A percentile compares a stretch with the other conserved stretches of the same genome.
Evolutionary conservation across 2,113 vertebrate genomes (phyloP).

Genomic region (Callaeas wilsoni): DNA sequence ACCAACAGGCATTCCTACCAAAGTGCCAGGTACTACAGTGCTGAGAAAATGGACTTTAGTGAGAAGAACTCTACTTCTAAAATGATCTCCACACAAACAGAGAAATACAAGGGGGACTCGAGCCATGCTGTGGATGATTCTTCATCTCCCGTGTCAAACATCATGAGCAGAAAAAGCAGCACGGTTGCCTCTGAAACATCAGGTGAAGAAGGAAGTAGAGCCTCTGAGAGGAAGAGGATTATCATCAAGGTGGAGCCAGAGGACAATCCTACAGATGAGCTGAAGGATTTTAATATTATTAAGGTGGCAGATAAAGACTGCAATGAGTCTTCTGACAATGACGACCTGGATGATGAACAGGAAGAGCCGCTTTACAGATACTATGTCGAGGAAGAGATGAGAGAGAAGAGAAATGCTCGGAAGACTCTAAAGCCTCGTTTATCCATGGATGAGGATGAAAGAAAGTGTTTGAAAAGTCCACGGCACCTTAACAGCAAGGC

Average conservation of each 20-base stretch:
- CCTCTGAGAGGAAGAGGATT: constrained; percentile 76
- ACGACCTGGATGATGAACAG: constrained; percentile 76
- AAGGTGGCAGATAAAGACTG: constrained; percentile 81
- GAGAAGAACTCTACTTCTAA: constrained; percentile 85
- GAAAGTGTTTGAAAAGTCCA: constrained; percentile 61
- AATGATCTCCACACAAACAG: constrained; percentile 73
- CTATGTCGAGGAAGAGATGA: constrained; percentile 72
- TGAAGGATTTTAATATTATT: constrained; percentile 83
- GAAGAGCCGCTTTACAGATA: constrained; percentile 76
- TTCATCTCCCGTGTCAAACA: constrained; percentile 48
- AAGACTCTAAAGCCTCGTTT: constrained; percentile 73
- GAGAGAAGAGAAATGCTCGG: constrained; percentile 71
- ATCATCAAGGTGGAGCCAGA: constrained; percentile 91
- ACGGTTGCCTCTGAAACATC: constrained; percentile 69
- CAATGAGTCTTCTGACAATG: constrained; percentile 77
- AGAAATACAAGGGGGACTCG: constrained; percentile 80
- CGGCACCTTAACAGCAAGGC: constrained; percentile 62
- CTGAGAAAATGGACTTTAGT: constrained; percentile 77
- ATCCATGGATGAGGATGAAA: constrained; percentile 65
- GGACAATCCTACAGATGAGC: constrained; percentile 76
- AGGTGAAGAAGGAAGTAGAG: constrained; percentile 74
- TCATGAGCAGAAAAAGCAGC: constrained; percentile 69
- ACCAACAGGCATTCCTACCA: constrained; percentile 91
- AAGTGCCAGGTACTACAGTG: constrained; percentile 65
- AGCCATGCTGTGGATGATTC: constrained; percentile 75